Evolutionary conservation across 2,113 vertebrate genomes (phyloP).

Genomic region (Melanotaenia duboulayi): DNA sequence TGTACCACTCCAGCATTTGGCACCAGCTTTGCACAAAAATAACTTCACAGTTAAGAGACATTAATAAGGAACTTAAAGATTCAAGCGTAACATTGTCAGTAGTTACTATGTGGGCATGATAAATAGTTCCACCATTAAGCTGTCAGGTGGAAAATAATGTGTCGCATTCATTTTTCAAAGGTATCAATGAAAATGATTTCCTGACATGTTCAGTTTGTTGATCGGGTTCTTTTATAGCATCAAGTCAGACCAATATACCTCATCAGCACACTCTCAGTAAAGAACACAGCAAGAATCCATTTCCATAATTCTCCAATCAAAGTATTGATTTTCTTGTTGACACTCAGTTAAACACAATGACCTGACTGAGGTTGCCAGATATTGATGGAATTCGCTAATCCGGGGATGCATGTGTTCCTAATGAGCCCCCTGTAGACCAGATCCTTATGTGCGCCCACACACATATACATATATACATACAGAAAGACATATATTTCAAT

Average conservation of each 20-base stretch:
- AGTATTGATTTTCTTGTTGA: conserved; percentile 58
- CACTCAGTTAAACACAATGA: conserved; percentile 50
- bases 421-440: conserved; percentile 52
- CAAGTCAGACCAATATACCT: conserved; percentile 33
- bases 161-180: conserved; percentile 12
- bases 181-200: conserved; percentile 37
- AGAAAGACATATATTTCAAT: neutral
- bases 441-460: conserved; percentile 14
- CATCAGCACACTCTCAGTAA: conserved; percentile 36
- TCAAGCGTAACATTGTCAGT: neutral
- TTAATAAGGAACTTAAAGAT: neutral
- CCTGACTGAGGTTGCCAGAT: conserved; percentile 49
- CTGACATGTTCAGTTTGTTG: conserved; percentile 48
- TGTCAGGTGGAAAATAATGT: neutral
- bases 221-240: conserved; percentile 20
- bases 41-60: neutral
- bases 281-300: conserved; percentile 54
- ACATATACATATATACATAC: neutral
- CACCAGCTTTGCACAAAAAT: neutral
- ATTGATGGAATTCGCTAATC: conserved; percentile 50
- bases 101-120: neutral
- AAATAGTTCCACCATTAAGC: neutral
- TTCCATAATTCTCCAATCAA: conserved; percentile 72
- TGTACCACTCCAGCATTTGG: neutral
- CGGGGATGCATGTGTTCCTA: conserved; percentile 49